Conservation (phyloP, 1,140 invertebrate species). For the Nylanderia fulva region DNA sequence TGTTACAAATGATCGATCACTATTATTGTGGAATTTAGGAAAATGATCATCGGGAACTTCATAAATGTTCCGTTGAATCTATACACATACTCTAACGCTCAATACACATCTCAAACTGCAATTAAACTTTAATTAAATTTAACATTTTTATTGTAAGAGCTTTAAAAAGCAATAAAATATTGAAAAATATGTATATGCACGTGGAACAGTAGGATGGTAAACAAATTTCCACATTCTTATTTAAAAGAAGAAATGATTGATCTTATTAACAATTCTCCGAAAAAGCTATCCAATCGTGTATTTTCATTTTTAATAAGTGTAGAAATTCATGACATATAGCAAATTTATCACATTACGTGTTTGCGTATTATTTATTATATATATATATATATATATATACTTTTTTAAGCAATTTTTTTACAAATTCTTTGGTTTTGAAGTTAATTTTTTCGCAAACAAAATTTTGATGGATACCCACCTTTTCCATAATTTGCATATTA, state of each 20-base stretch:
- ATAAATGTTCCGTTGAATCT: conserved; percentile 61
- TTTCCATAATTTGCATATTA: background rate
- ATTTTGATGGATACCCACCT: background rate
- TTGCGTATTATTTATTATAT: no score
- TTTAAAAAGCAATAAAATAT: background rate
- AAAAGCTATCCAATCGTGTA: no score
- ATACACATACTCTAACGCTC: conserved; percentile 72
- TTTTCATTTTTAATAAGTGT: background rate
- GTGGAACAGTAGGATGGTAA: background rate
- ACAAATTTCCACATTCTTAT: conserved; percentile 2
- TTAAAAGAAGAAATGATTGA: conserved; percentile 30
- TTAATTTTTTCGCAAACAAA: background rate
- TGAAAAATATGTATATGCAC: background rate
- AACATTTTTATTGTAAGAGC: background rate
- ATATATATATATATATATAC: no score
- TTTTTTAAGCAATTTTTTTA: no score
- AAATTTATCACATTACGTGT: background rate
- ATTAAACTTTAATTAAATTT: background rate
- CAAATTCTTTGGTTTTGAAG: conserved; percentile 8
- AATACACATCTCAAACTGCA: conserved; percentile 8
- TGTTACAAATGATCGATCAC: conserved; percentile 66
- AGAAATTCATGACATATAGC: background rate
- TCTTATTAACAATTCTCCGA: background rate
- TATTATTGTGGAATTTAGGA: conserved; percentile 63
- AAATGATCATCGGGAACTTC: conserved; percentile 48